Evolutionary conservation across 2,888 invertebrate genomes (phyloP).

Genomic region (Nasonia oneida): DNA sequence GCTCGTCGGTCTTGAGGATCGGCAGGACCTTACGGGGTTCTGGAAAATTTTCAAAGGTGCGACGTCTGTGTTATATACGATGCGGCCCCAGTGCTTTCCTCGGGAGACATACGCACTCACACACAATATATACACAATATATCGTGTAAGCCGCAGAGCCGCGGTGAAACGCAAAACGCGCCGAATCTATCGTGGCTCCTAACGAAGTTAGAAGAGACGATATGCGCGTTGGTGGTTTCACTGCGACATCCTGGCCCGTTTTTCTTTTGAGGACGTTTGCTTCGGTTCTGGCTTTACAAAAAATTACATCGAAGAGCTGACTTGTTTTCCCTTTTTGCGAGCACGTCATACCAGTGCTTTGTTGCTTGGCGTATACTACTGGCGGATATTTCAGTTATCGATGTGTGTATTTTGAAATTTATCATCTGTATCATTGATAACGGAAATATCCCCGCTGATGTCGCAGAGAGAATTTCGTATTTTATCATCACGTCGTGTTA

Average conservation of each 20-base stretch:
- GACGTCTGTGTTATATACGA: not conserved
- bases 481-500: not conserved
- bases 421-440: not conserved
- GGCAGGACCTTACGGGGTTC: conserved; percentile 94
- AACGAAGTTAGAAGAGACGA: no score
- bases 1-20: conserved; percentile 95
- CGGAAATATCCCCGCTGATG: not conserved
- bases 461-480: conserved; percentile 30
- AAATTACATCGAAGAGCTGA: conserved; percentile 5
- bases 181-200: no score
- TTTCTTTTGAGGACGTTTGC: conserved; percentile 27
- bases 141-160: not conserved
- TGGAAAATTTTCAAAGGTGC: conserved; percentile 78
- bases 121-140: not conserved
- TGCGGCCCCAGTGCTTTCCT: not conserved
- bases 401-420: not conserved
- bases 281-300: not conserved
- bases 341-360: conserved; percentile 1
- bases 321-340: not conserved
- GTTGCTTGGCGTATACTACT: not conserved
- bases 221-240: not conserved
- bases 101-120: conserved; percentile 23
- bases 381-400: not conserved
- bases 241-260: not conserved
- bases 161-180: not conserved